phyloP scores from a whole-genome alignment of 2,113 vertebrate genomes.

The Pseudorectes ferrugineus region DNA sequence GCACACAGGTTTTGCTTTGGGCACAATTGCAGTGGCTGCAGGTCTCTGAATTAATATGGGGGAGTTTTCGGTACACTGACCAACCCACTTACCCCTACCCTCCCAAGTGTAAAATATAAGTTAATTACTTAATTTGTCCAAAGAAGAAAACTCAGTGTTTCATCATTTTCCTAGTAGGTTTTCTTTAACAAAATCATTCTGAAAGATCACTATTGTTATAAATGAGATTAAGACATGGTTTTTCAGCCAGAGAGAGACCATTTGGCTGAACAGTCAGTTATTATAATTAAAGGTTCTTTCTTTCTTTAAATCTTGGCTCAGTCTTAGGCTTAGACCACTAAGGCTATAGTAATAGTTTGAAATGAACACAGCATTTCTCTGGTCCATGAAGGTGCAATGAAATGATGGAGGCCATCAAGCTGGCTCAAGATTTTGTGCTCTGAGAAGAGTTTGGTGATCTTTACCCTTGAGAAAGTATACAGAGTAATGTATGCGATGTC shows the following conservation, averaged over 20 bases:
- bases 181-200: neutral
- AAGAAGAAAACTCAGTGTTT: neutral
- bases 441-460: neutral
- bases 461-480: neutral
- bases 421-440: neutral
- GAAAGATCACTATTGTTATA: neutral
- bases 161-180: neutral
- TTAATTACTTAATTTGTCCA: neutral
- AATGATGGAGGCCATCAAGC: neutral
- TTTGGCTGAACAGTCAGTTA: neutral
- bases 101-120: neutral
- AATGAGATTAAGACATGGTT: neutral
- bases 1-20: neutral
- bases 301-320: neutral
- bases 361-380: neutral
- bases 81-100: neutral
- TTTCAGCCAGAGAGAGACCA: neutral
- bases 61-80: neutral
- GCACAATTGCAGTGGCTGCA: neutral
- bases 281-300: neutral
- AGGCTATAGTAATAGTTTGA: neutral
- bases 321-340: neutral
- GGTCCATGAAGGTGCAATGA: neutral
- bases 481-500: neutral
- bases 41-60: neutral